Evolutionary conservation across 1,140 invertebrate genomes (phyloP), one percentile per base, ranked within the genome.

Genomic region (Drosophila azteca): DNA sequence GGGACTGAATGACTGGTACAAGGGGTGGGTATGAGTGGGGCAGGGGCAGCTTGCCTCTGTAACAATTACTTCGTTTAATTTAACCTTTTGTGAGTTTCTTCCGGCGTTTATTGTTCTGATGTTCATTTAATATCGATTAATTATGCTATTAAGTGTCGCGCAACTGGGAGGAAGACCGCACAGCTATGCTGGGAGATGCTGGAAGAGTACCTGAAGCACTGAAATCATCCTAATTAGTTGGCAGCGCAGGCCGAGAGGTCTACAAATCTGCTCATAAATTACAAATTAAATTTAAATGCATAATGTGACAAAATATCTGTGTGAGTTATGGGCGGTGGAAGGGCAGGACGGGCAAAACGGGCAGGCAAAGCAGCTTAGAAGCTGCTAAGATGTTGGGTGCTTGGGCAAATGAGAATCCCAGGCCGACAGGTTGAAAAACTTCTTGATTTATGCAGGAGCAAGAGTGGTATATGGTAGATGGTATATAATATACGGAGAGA

Each of bases 51-150:
- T 45, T 22, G 45, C 15, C 41, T 79, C 54, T 77, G 83, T 83
- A 89, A 88, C 83, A 88, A 88, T 88, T 89, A 89, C 83, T 88
- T 89, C 84, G 79, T 88, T 89, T 83, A 88, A 88, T 88, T 88
- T 88, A 88, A 89, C 84, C 84, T 88, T 88, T 88, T 89, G 84
- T 80, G 79, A 83, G 41, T 59, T 63, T 70, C 79, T 89, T 88
- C 79, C 83, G 72, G 79, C 49, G 60, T 69, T 77, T 80, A 84
- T 84, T 83, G 80, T 83, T 78, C 57, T 52, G 45, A 50, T 57
- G 71, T 72, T 89, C 83, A 89, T 83, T 79, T 89, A 88, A 88
- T 88, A 88, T 88, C 83, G 83, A 87, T 89, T 88, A 88, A 88
- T 88, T 83, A 88, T 89, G 67, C 72, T 83, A 83, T 88, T 88